These are phyloP conservation scores for Tauraco erythrolophus DNA, from an alignment of 2,113 vertebrate genomes.

Conservation along the genomic window DNA sequence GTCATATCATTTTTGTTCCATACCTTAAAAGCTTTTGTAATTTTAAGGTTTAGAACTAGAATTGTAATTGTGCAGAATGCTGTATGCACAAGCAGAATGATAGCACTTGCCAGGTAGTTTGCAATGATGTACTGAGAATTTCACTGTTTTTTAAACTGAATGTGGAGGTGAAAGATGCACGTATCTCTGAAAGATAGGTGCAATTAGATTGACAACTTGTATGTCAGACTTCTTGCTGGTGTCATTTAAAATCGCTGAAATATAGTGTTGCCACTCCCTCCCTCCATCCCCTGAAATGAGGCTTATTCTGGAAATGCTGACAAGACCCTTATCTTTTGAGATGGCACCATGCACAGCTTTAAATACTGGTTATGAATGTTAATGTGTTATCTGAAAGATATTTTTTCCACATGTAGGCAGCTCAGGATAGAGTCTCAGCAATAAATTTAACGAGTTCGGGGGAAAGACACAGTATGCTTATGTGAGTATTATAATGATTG, in stretches of 20 bases:
- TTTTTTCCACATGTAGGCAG: conserved; percentile 54
- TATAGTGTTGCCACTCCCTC: neutral
- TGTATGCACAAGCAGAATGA: neutral
- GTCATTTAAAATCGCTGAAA: neutral
- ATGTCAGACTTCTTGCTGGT: neutral
- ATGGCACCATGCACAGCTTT: conserved; percentile 30
- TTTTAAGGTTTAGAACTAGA: neutral
- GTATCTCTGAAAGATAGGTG: neutral
- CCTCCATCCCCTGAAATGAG: neutral
- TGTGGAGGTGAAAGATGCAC: neutral
- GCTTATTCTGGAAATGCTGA: conserved; percentile 9
- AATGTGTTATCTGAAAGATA: conserved; percentile 37
- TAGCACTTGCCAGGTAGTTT: neutral
- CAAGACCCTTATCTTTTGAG: conserved; percentile 34
- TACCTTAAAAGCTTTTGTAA: neutral
- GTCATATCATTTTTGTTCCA: neutral
- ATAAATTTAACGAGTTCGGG: conserved; percentile 39
- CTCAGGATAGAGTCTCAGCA: neutral
- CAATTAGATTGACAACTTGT: neutral
- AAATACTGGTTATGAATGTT: conserved; percentile 63
- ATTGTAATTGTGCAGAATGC: neutral
- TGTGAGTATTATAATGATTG: conserved; percentile 59
- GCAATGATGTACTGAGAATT: neutral
- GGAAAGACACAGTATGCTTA: conserved; percentile 9
- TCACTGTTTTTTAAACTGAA: neutral